Evolutionary conservation across 2,888 invertebrate genomes (phyloP).

Genomic region (Therioaphis trifolii): DNA sequence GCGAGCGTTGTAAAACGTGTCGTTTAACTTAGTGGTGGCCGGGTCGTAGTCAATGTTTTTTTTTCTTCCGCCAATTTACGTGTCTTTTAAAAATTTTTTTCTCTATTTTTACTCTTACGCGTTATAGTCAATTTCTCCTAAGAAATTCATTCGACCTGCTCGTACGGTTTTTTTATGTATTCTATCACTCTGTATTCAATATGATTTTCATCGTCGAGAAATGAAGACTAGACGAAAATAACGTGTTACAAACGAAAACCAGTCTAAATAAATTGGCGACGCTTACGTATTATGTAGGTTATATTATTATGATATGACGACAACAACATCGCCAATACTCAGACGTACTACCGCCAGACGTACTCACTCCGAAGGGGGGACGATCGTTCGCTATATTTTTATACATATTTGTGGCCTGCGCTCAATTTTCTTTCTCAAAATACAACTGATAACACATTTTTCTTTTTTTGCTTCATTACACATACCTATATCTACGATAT

Average conservation of each 20-base stretch:
- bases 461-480: too few species aligned
- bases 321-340: background rate
- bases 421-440: too few species aligned
- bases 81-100: background rate
- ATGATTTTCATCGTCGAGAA: background rate
- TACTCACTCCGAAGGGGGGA: background rate
- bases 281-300: slow-evolving; percentile 17
- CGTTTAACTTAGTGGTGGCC: too few species aligned
- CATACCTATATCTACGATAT: too few species aligned
- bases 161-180: background rate
- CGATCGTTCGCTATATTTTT: slow-evolving; percentile 1
- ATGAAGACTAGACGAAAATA: slow-evolving; percentile 40
- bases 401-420: background rate
- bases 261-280: slow-evolving; percentile 15
- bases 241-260: background rate
- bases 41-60: background rate
- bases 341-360: background rate
- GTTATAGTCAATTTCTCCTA: too few species aligned
- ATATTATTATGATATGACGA: slow-evolving; percentile 1
- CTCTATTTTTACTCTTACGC: background rate
- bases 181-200: background rate
- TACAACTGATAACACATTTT: background rate
- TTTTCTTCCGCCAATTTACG: background rate
- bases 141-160: too few species aligned
- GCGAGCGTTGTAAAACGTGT: background rate